Evolutionary conservation across 2,888 invertebrate genomes (phyloP).

Genomic region (Beris morrisii): DNA sequence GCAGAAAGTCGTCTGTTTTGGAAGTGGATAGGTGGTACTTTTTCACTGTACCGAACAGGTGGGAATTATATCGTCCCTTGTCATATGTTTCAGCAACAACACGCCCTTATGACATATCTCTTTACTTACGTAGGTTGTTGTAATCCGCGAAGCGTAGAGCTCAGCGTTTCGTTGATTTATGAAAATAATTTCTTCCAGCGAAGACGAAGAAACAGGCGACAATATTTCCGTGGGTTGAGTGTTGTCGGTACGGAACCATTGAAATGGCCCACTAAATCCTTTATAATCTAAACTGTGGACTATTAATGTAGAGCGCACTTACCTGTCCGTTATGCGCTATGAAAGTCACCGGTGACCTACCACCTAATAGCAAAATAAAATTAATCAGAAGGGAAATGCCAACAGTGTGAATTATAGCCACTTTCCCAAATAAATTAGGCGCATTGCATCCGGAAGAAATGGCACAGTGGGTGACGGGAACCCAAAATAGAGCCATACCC

Average conservation of each 20-base stretch:
- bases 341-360: conserved; percentile 5
- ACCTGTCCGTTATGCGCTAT: conserved; percentile 4
- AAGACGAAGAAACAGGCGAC: too few relatives aligned
- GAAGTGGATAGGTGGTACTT: conserved; percentile 5
- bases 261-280: not conserved
- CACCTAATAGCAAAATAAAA: too few relatives aligned
- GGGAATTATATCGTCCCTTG: conserved; percentile 35
- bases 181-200: conserved; percentile 34
- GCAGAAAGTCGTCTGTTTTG: conserved; percentile 3
- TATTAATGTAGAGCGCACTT: too few relatives aligned
- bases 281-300: conserved; percentile 16
- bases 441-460: conserved; percentile 9
- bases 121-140: conserved; percentile 22
- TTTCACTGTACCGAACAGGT: conserved; percentile 30
- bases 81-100: conserved; percentile 32
- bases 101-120: conserved; percentile 34
- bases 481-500: conserved; percentile 19
- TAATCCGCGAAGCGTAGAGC: not conserved
- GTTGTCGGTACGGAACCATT: conserved; percentile 1
- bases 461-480: conserved; percentile 4
- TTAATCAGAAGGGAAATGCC: conserved; percentile 24
- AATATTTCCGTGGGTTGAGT: too few relatives aligned
- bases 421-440: conserved; percentile 24
- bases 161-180: conserved; percentile 33
- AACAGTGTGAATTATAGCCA: conserved; percentile 25